phyloP scores from a whole-genome alignment of 2,888 invertebrate species.

The Tromatobia lineatoria region DNA sequence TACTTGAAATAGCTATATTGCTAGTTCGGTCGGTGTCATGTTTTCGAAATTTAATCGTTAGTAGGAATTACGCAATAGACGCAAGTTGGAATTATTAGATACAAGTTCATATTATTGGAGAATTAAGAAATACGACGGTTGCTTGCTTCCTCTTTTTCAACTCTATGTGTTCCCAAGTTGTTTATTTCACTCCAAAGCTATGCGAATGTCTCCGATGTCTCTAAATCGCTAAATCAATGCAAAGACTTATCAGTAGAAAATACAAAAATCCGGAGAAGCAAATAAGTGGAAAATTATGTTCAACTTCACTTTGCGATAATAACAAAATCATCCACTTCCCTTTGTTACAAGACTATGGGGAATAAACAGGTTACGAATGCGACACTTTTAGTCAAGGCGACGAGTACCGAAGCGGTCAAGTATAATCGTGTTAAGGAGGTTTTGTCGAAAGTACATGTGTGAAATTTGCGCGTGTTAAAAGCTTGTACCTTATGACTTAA shows the following conservation, averaged over 20 bases:
- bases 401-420: too few relatives aligned
- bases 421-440: too few relatives aligned
- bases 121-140: not conserved
- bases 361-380: too few relatives aligned
- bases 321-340: not conserved
- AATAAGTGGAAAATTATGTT: not conserved
- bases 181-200: not conserved
- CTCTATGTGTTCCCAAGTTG: too few relatives aligned
- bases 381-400: too few relatives aligned
- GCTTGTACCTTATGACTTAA: too few relatives aligned
- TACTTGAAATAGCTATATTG: constrained; percentile 71
- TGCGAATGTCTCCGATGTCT: constrained; percentile 1
- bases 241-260: not conserved
- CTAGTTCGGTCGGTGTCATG: constrained; percentile 41
- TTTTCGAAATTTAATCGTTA: not conserved
- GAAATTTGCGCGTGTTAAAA: too few relatives aligned
- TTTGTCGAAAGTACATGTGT: too few relatives aligned
- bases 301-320: constrained; percentile 8
- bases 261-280: not conserved
- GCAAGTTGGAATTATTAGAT: constrained; percentile 1
- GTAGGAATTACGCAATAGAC: not conserved
- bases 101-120: not conserved
- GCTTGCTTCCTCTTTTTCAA: not conserved
- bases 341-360: too few relatives aligned
- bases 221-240: not conserved